Conservation (phyloP, 2,888 invertebrate species). For the Hirtodrosophila trivittata region DNA sequence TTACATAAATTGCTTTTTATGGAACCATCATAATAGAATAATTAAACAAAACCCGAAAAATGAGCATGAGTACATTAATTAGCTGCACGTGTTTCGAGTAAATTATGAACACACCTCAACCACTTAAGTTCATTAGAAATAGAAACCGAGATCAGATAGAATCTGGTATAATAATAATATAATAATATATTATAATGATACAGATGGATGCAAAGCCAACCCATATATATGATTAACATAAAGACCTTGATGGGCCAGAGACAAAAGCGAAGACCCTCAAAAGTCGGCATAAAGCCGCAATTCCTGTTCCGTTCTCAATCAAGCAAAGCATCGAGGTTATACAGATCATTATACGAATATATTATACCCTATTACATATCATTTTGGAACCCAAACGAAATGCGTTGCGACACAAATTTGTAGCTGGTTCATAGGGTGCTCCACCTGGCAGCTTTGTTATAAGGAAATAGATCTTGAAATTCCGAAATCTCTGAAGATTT, state of each 20-base stretch:
- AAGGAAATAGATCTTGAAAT: too few species aligned
- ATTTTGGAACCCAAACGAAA: conserved; percentile 11
- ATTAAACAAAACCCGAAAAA: conserved; percentile 8
- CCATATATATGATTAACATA: conserved; percentile 40
- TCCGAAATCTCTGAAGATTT: too few species aligned
- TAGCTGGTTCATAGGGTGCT: too few species aligned
- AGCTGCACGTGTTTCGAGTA: conserved; percentile 36
- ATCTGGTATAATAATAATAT: conserved; percentile 7
- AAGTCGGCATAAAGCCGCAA: conserved; percentile 19
- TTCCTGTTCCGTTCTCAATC: conserved; percentile 46
- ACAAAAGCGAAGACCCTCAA: conserved; percentile 25
- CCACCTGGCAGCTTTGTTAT: too few species aligned
- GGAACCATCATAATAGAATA: neutral
- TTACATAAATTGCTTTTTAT: too few species aligned
- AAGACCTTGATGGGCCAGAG: conserved; percentile 32
- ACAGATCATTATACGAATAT: conserved; percentile 29
- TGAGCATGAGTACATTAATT: conserved; percentile 31
- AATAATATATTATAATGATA: conserved; percentile 14
- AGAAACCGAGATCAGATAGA: conserved; percentile 17
- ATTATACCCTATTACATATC: too few species aligned
- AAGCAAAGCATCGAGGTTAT: conserved; percentile 39
- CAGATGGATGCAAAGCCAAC: conserved; percentile 1
- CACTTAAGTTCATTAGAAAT: conserved; percentile 19
- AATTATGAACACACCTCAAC: conserved; percentile 7
- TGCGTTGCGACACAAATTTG: neutral